Evolutionary conservation across 2,113 vertebrate genomes (phyloP), one percentile per base, ranked within the genome.

Genomic region (Mungos mungo): DNA sequence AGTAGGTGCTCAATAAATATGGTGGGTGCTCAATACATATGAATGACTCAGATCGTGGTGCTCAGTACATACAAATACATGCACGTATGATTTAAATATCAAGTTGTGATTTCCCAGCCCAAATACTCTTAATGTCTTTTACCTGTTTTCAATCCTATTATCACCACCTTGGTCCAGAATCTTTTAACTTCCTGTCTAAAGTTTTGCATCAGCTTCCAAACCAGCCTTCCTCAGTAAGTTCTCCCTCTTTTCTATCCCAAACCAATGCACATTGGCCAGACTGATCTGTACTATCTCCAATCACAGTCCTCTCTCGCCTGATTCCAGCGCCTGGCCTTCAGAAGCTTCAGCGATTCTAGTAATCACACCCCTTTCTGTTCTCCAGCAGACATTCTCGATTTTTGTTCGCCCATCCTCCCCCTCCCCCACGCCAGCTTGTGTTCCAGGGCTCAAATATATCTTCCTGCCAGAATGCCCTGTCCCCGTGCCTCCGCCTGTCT

Each of bases 131-230:
- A 33, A 60, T 25, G 16, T 41, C 25, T 86, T 86, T 92, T 13
- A 81, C 9, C 76, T 95, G 27, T 84, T 95, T 94, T 96, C 19
- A 87, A 38, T 81, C 60, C 60, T 80, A 72, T 80, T 84, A 74
- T 72, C 89, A 83, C 25, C n/a, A 57, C 12, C 27, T 90, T 68
- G 66, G 88, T 88, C 8, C 85, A 86, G 93, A 97, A 33, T 41
- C 69, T 35, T 68, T 74, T 89, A 65, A 72, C 19, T 80, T 85
- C 71, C 80, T 92, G 71, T 63, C 60, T 65, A 11, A 93, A 57
- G 29, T 85, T 10, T 50, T 92, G 29, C 6, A 16, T 89, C 60
- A 63, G 41, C 16, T 77, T 82, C 52, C 82, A 47, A 63, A 77
- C 11, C 11, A 89, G 66, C 45, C 57, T 38, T 2, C 47, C 68